A percentile compares a stretch with the other conserved stretches of the same genome.
phyloP scores from a whole-genome alignment of 53 echinoderm and acorn worm genomes.

The Mesocentrotus franciscanus region DNA sequence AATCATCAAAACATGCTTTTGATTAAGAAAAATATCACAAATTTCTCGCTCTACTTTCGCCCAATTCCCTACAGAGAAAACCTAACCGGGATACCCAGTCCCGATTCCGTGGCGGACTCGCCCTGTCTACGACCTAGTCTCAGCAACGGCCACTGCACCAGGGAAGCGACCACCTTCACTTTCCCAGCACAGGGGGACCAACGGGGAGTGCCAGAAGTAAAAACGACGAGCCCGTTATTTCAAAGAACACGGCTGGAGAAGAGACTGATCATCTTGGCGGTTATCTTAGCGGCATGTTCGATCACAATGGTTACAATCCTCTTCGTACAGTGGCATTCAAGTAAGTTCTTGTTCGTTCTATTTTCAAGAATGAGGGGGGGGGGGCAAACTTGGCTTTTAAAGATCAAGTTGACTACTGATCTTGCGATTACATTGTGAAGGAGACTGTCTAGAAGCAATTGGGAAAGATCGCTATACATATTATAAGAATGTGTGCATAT shows the following conservation, averaged over 20 bases:
- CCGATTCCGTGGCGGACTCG: slow-evolving; percentile 60
- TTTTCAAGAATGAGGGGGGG: background rate
- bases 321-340: slow-evolving; percentile 61
- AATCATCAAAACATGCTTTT: background rate
- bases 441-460: too few relatives aligned
- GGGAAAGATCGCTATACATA: too few relatives aligned
- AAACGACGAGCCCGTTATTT: slow-evolving; percentile 20
- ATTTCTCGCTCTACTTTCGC: background rate
- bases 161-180: slow-evolving; percentile 64
- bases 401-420: too few relatives aligned
- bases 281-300: slow-evolving; percentile 73
- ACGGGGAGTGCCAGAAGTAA: slow-evolving; percentile 56
- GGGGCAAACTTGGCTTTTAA: too few relatives aligned
- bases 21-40: background rate
- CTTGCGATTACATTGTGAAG: too few relatives aligned
- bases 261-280: slow-evolving; percentile 74
- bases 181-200: slow-evolving; percentile 47
- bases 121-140: slow-evolving; percentile 65
- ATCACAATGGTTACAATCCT: slow-evolving; percentile 75
- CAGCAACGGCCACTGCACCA: slow-evolving; percentile 63
- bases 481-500: too few relatives aligned
- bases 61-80: slow-evolving; percentile 56
- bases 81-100: slow-evolving; percentile 64
- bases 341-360: slow-evolving; percentile 12
- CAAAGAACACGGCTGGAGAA: slow-evolving; percentile 84